A percentile compares a stretch with the other conserved stretches of the same genome.
Evolutionary conservation across 2,888 invertebrate genomes (phyloP).

Genomic region (Bruchidius siliquastri): DNA sequence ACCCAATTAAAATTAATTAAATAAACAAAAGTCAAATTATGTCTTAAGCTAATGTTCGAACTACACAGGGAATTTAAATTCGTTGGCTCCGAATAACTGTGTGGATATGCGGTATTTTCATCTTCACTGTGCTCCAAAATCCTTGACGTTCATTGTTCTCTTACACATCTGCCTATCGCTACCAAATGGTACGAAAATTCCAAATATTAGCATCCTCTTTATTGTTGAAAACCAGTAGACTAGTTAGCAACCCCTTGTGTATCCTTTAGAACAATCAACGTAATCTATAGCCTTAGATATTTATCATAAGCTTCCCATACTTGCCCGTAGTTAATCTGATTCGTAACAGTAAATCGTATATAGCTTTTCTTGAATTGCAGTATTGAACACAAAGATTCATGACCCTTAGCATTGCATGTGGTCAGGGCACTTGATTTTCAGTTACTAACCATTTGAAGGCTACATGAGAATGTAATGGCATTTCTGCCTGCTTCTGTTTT

Average conservation of each 20-base stretch:
- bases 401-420: background rate
- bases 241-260: background rate
- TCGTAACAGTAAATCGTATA: background rate
- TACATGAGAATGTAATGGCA: background rate
- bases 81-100: slow-evolving; percentile 43
- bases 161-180: slow-evolving; percentile 49
- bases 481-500: background rate
- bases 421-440: background rate
- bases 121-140: slow-evolving; percentile 44
- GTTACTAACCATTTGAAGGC: background rate
- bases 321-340: background rate
- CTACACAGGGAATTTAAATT: slow-evolving; percentile 20
- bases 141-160: slow-evolving; percentile 46
- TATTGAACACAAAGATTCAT: background rate
- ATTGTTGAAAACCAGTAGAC: slow-evolving; percentile 1
- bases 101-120: slow-evolving; percentile 47
- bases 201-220: slow-evolving; percentile 17
- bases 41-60: background rate
- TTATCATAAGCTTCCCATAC: background rate
- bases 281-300: background rate
- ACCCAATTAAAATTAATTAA: slow-evolving; percentile 23
- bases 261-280: background rate
- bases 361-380: background rate
- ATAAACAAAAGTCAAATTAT: slow-evolving; percentile 10
- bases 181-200: slow-evolving; percentile 44